Conservation (phyloP, 2,888 invertebrate genomes). For the Macrophya alboannulata region DNA sequence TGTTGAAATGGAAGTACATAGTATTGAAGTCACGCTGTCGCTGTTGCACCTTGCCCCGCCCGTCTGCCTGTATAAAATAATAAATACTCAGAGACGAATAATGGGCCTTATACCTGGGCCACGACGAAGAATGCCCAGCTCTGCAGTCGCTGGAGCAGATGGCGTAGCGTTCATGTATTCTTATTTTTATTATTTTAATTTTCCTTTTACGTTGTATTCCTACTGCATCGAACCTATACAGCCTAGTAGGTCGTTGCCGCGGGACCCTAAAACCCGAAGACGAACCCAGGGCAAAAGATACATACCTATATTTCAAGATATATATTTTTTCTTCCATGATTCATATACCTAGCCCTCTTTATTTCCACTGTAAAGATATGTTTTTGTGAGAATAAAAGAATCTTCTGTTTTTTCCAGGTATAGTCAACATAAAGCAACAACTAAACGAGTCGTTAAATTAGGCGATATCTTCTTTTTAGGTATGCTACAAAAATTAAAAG, state of each 20-base stretch:
- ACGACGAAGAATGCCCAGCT: conserved; percentile 34
- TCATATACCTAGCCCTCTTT: not conserved
- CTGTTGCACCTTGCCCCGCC: conserved; percentile 32
- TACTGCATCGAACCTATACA: conserved; percentile 24
- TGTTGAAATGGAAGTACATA: conserved; percentile 17
- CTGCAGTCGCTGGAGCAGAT: conserved; percentile 38
- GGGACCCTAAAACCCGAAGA: not conserved
- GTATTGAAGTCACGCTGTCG: conserved; percentile 26
- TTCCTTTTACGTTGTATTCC: not conserved
- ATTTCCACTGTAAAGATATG: not conserved
- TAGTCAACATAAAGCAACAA: not conserved
- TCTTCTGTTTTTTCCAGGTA: not conserved
- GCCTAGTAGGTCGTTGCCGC: conserved; percentile 7
- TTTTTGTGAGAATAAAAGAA: not conserved
- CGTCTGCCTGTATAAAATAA: conserved; percentile 49
- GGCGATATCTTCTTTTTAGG: not conserved
- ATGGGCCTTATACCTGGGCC: conserved; percentile 51
- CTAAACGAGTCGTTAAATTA: not conserved
- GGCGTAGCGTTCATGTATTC: conserved; percentile 25
- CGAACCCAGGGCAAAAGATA: conserved; percentile 8
- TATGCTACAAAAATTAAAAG: no score
- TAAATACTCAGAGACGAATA: conserved; percentile 49
- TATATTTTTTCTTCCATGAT: not conserved
- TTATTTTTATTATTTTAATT: not conserved
- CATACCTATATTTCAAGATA: not conserved